Conservation (phyloP, 2,113 vertebrate species). For the Pseudorhombus dupliciocellatus region DNA sequence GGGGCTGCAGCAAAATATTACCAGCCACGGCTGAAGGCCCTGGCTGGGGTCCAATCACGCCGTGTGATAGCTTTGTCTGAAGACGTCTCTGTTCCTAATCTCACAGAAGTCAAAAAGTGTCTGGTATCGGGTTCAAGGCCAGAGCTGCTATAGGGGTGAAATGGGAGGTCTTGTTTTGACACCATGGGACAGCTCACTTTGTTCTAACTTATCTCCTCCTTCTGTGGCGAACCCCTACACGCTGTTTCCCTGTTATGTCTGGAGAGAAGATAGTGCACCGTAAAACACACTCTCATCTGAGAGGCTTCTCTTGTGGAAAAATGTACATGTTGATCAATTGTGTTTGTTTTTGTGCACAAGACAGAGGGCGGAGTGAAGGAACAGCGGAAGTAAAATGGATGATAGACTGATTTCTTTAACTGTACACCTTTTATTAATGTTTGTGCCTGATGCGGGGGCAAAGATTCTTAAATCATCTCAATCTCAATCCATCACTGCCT, state of each 20-base stretch:
- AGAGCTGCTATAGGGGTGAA: slow-evolving; percentile 55
- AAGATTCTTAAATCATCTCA: no score
- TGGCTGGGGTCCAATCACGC: slow-evolving; percentile 19
- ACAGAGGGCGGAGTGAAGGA: no score
- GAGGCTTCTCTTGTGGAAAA: neutral
- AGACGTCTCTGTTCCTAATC: slow-evolving; percentile 56
- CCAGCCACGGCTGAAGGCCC: slow-evolving; percentile 7
- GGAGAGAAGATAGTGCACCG: neutral
- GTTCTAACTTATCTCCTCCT: slow-evolving; percentile 73
- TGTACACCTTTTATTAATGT: no score
- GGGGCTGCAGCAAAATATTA: neutral
- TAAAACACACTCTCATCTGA: slow-evolving; percentile 12
- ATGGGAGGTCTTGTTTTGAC: slow-evolving; percentile 76
- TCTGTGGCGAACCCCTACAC: slow-evolving; percentile 27
- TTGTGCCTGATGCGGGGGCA: no score
- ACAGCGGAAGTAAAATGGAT: no score
- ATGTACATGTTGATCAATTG: neutral
- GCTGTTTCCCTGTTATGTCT: slow-evolving; percentile 56
- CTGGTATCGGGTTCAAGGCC: slow-evolving; percentile 63
- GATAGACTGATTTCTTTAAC: no score
- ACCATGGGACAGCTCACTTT: slow-evolving; percentile 67
- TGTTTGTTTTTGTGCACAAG: no score
- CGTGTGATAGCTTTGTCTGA: slow-evolving; percentile 69
- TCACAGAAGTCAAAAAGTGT: slow-evolving; percentile 31
- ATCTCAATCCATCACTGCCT: neutral